Evolutionary conservation across 2,797 vertebrate species (phyloP), one percentile per base, ranked within the genome.

Genomic region (Melanotaenia nigrans): DNA sequence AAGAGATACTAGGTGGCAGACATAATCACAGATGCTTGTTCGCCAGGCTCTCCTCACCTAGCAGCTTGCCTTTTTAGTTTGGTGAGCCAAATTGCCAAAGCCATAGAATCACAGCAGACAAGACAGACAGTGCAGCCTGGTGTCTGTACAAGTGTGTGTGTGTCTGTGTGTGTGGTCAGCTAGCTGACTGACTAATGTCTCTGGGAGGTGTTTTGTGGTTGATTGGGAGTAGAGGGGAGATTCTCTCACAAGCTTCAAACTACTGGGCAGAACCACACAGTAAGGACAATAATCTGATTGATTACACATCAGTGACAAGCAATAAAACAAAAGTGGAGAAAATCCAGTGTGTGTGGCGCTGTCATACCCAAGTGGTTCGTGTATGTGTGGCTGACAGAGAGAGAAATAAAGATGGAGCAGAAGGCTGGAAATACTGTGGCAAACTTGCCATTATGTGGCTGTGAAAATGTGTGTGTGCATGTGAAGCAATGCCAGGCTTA

Each of bases 21-120:
- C 89, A 90, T 55, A 83, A 83, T 83, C 87, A 86, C 88, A 92
- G 88, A 91, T 89, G 89, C 87, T 87, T 86, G 82, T 92, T 89
- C 63, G 69, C 84, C 82, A 85, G 82, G 68, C 85, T 88, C 62
- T 84, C 82, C 79, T 91, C 85, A 89, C 87, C 88, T 88, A 91
- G 88, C 92, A 92, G 89, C 90, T 90, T 92, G 85, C 65, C 86
- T 84, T 79, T 85, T 87, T 86, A 79, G 84, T 85, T 86, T 63
- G 69, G 68, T 84, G 77, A 88, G 91, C 90, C 89, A 91, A 90
- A 87, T 92, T 81, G 77, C 87, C 86, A 83, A 89, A 88, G 80
- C 87, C 86, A 84, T 87, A 85, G 76, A 89, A 83, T 88, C 89
- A 85, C 78, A 82, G 68, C 76, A 84, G 85, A 89, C 78, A 79